Evolutionary conservation across 1,140 invertebrate genomes (phyloP), one percentile per base, ranked within the genome.

Genomic region (Lamellibrachia luymesi): DNA sequence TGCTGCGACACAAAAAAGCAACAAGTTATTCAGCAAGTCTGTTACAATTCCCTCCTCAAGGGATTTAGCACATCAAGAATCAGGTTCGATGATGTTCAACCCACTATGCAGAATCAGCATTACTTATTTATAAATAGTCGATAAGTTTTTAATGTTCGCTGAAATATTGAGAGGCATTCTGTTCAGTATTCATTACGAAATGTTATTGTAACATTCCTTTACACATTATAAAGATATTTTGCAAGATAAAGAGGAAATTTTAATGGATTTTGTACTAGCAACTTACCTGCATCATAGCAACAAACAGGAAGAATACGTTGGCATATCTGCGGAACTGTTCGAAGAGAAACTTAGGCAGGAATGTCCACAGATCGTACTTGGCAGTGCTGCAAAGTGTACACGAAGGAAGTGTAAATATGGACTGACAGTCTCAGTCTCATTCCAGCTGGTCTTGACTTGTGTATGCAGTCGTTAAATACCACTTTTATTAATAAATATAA

Each of bases 301-400:
- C 99, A 95, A 99, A 98, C 95, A 99, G 98, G 97, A 99, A 99
- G 97, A 99, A 99, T 93, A 99, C 97, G 97, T 99, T 99, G 93
- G 99, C 99, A 95, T 99, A 98, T 95, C 98, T 97, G 96, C 99
- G 98, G 96, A 99, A 99, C 96, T 99, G 99, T 97, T 99, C 99
- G 95, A 99, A 97, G 91, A 99, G 96, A 97, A 99, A 99, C 96
- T 99, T 99, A 38, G 99, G 99, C 95, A 99, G 97, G 96, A 99
- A 99, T 95, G 98, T 98, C 89, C 99, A 97, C 89, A 98, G 95
- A 38, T 98, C 99, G 96, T 99, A 99, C 97, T 99, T 99, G 38
- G 99, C 99, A 95, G 99, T 99, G 94, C 96, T 96, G 94, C 90
- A 95, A 95, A 89, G 49, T 51, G n/a, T 52, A 91, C 7, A 80